These are phyloP conservation scores for Molossus molossus DNA, from an alignment of 2,797 vertebrate genomes.

Conservation along the genomic window DNA sequence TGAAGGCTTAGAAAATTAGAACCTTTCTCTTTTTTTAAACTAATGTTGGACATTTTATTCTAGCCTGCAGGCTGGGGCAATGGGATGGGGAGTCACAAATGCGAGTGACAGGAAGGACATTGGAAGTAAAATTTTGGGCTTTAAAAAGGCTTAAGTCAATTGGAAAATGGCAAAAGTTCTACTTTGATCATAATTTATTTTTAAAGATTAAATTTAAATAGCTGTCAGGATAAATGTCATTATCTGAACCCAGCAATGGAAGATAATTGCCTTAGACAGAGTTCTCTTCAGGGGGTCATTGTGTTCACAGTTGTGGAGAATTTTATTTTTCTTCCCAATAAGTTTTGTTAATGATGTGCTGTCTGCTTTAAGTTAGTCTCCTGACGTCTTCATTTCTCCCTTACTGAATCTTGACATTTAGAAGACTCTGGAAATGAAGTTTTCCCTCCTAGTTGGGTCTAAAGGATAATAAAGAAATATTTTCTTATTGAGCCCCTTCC, in stretches of 20 bases:
- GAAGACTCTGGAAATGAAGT: background rate
- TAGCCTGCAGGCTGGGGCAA: background rate
- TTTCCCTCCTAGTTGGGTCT: background rate
- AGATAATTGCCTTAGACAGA: constrained; percentile 28
- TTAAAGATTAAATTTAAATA: constrained; percentile 54
- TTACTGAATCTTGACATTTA: constrained; percentile 32
- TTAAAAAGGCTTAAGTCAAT: constrained; percentile 35
- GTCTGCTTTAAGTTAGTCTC: constrained; percentile 17
- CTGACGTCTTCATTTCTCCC: constrained; percentile 18
- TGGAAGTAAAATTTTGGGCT: background rate
- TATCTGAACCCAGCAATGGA: background rate
- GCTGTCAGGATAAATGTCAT: background rate
- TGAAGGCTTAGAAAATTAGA: constrained; percentile 50
- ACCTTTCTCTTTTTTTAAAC: background rate
- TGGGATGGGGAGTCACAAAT: background rate
- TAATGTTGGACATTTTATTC: background rate
- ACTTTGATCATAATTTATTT: constrained; percentile 64
- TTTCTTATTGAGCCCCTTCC: background rate
- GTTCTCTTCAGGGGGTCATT: constrained; percentile 13
- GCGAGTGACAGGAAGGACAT: background rate
- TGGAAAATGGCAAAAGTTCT: constrained; percentile 53
- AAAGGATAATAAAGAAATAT: background rate
- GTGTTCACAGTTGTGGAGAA: constrained; percentile 17
- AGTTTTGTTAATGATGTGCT: background rate
- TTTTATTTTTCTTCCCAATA: constrained; percentile 32